Conservation (phyloP, 2,888 invertebrate species). For the Bugula neritina region DNA sequence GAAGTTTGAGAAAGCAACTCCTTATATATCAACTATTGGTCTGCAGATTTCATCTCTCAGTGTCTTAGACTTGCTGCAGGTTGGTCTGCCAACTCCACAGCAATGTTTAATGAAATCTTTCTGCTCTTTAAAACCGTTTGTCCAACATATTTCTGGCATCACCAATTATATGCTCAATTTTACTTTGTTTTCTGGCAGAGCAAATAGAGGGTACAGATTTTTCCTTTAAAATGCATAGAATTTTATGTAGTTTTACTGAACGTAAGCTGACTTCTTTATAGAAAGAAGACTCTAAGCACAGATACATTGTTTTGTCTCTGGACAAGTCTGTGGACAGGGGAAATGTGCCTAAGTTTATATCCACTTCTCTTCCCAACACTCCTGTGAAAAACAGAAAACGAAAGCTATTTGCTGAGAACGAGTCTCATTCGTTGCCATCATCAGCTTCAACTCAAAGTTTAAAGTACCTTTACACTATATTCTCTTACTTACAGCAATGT, state of each 20-base stretch:
- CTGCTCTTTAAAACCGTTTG: too few relatives aligned
- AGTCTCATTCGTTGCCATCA: neutral
- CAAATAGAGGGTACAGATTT: too few relatives aligned
- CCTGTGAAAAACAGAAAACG: constrained; percentile 17
- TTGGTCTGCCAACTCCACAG: too few relatives aligned
- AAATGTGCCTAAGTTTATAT: constrained; percentile 58
- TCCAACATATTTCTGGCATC: too few relatives aligned
- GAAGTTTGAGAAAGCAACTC: constrained; percentile 65
- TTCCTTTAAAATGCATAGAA: too few relatives aligned
- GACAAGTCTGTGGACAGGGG: neutral
- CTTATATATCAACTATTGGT: constrained; percentile 68
- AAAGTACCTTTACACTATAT: neutral
- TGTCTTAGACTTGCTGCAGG: constrained; percentile 82
- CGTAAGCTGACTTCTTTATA: too few relatives aligned
- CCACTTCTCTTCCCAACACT: constrained; percentile 69
- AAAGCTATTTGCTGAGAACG: neutral
- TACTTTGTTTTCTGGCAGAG: too few relatives aligned
- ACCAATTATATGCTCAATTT: too few relatives aligned
- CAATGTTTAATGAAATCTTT: too few relatives aligned
- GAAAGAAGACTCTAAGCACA: constrained; percentile 67
- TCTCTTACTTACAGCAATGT: too few relatives aligned
- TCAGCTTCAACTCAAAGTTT: neutral
- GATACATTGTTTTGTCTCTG: constrained; percentile 65
- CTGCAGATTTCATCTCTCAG: constrained; percentile 71
- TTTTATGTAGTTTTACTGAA: too few relatives aligned